Conservation (phyloP, 2,888 invertebrate genomes). For the Podotricha telesiphe region DNA sequence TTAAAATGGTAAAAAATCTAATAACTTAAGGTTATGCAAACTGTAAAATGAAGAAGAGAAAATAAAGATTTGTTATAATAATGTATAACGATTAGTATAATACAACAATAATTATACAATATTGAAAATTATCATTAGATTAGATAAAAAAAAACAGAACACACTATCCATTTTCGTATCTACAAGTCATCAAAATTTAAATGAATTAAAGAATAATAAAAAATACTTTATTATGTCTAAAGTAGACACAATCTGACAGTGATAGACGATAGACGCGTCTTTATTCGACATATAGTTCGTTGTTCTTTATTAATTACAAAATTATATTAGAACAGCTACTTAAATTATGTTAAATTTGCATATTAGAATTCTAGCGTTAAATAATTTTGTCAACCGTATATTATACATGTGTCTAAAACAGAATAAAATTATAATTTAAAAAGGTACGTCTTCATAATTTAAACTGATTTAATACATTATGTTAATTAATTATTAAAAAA, state of each 20-base stretch:
- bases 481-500: slow-evolving; percentile 34
- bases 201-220: not conserved
- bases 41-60: not conserved
- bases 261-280: not conserved
- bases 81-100: not conserved
- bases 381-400: slow-evolving; percentile 14
- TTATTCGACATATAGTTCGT: not conserved
- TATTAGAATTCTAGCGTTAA: not conserved
- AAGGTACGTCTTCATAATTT: slow-evolving; percentile 37
- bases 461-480: slow-evolving; percentile 37
- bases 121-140: not conserved
- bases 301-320: slow-evolving; percentile 14
- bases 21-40: too few species aligned
- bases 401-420: slow-evolving; percentile 8
- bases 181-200: not conserved
- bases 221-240: not conserved
- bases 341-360: slow-evolving; percentile 10
- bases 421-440: slow-evolving; percentile 28
- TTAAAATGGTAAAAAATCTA: too few species aligned
- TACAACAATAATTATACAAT: not conserved
- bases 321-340: slow-evolving; percentile 18
- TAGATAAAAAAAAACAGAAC: not conserved
- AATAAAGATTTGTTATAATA: not conserved
- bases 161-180: not conserved
- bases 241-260: slow-evolving; percentile 2